Evolutionary conservation across 23 tunicate species (phyloP), one percentile per base, ranked within the genome.

Genomic region (Corella eumyota): DNA sequence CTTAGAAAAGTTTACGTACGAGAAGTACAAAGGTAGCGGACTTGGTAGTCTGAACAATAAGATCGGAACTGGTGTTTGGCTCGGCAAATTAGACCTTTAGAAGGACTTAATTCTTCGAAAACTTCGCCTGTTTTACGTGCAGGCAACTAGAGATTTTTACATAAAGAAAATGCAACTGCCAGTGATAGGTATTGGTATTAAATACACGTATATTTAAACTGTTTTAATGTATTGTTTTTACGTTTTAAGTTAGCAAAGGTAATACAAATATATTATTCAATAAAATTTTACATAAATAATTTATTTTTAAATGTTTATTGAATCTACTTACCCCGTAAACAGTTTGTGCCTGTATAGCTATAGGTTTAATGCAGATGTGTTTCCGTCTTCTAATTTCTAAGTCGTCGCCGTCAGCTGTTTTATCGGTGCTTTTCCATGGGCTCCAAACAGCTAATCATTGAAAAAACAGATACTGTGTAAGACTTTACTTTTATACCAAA

Each of bases 61-160:
- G 65, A 25, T 2, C 31, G 46, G 4, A 38, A 32, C 56, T 90
- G 97, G 51, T 90, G 81, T 17, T 57, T 21, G 2, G 75, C 81
- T 3, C 48, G 59, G 38, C 97, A 90, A n/a, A 71, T 35, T 5
- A 90, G 69, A 0, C 97, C 97, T 1, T 67, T 54, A 0, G 33
- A 32, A 0, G 80, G 69, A 45, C 81, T 58, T 51, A 73, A 79
- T 0, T 59, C 30, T 32, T 72, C 45, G 70, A 90, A 90, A 0
- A 90, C 97, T 30, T 90, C 81, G 7, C 97, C 90, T 23, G 97
- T 90, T 32, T 73, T 72, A 2, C 80, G 59, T 0, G 97, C 88
- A 13, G 94, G 94, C n/a, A 54, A 48, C 94, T 84, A 36, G 22
- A 32, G n/a, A n/a, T n/a, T n/a, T n/a, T n/a, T n/a, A n/a, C n/a